Evolutionary conservation across 2,113 vertebrate species (phyloP), one percentile per base, ranked within the genome.

Genomic region (Menidia beryllina): DNA sequence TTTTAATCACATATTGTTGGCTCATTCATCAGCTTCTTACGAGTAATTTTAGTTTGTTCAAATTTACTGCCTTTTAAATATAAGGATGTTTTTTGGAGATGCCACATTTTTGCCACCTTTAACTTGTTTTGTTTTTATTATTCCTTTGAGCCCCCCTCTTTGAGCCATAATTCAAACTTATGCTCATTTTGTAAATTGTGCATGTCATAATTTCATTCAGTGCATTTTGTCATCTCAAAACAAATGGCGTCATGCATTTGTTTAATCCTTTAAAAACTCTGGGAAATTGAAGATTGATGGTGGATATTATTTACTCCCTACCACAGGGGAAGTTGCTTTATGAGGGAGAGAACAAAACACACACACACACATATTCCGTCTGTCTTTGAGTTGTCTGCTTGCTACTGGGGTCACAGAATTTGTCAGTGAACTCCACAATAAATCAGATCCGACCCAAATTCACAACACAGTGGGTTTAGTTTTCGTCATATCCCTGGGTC

Each of bases 201-300:
- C 12, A 12, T 67, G 69, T 58, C 15, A n/a, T 19, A 14, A 51
- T 58, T 58, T n/a, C 21, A 49, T 38, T 73, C 13, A 14, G 12
- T n/a, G 21, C 12, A 36, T 69, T 49, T 62, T 48, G 55, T 34
- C n/a, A 19, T 34, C 45, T 75, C 19, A 50, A 38, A 63, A 45
- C 39, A 56, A 49, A 49, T 21, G 59, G 15, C 9, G 36, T 21
- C n/a, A 7, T n/a, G 11, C 49, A 17, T 72, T 73, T 67, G 47
- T 59, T 76, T 55, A 67, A 69, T 79, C 23, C 70, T 61, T 68
- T 36, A 4, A 76, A 72, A 72, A 68, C 24, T 64, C 10, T 65
- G 58, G 39, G 36, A 75, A 36, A 43, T 12, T 17, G 7, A 62
- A 59, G 51, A 54, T 48, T 25, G 19, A 26, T 75, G 34, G 68